Percentiles rank a stretch among this genome's conserved stretches.
These are phyloP conservation scores for Embidobia sp. DNA, from an alignment of 2,888 invertebrate genomes.

Conservation along the genomic window DNA sequence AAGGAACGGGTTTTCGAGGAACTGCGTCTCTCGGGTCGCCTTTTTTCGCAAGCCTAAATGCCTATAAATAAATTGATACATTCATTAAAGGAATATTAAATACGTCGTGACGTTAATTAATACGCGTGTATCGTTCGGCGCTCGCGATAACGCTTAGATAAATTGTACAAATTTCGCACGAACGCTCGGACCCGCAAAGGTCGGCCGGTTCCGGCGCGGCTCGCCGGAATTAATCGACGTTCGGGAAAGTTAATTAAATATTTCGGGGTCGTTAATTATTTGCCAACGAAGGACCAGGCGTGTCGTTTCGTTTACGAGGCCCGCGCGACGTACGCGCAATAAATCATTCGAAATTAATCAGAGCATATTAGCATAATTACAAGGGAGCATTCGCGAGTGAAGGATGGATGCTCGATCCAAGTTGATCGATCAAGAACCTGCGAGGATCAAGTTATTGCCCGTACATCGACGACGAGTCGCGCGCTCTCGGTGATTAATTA, in stretches of 20 bases:
- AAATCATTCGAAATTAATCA: conserved; percentile 61
- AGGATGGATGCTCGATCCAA: conserved; percentile 18
- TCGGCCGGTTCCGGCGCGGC: too few relatives aligned
- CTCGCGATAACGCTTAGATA: conserved; percentile 37
- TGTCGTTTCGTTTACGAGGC: conserved; percentile 34
- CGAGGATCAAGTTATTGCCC: conserved; percentile 39
- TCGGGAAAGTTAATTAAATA: too few relatives aligned
- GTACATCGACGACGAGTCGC: not conserved
- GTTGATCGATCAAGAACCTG: conserved; percentile 32
- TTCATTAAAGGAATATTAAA: conserved; percentile 52
- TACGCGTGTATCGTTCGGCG: conserved; percentile 49
- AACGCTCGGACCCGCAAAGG: too few relatives aligned
- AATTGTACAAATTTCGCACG: conserved; percentile 29
- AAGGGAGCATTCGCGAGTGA: conserved; percentile 29
- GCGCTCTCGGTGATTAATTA: conserved; percentile 45
- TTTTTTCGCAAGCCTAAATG: conserved; percentile 39
- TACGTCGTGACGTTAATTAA: conserved; percentile 57
- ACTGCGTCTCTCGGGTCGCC: not conserved
- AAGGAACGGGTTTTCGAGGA: conserved; percentile 64
- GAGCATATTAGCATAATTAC: conserved; percentile 59
- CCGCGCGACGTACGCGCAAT: conserved; percentile 25
- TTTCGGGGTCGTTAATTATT: too few relatives aligned
- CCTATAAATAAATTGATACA: conserved; percentile 59
- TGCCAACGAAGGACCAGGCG: too few relatives aligned
- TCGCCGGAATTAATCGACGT: too few relatives aligned